These are phyloP conservation scores for Oxycera nigricornis DNA, from an alignment of 2,888 invertebrate species.

Conservation along the genomic window DNA sequence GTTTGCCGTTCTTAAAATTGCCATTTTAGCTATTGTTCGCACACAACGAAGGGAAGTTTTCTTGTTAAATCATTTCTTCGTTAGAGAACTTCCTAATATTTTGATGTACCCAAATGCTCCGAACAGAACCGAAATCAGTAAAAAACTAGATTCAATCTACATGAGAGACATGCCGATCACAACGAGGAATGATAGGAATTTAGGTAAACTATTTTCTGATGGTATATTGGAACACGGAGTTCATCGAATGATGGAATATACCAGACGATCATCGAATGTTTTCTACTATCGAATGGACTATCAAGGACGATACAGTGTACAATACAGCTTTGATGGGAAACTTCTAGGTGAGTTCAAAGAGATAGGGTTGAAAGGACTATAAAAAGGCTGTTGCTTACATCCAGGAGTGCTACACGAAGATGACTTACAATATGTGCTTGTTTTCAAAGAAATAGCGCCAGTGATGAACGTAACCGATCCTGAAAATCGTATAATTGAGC, in stretches of 20 bases:
- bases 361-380: too few species aligned
- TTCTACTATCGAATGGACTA: constrained; percentile 69
- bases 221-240: constrained; percentile 66
- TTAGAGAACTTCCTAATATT: constrained; percentile 47
- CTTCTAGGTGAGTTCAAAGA: constrained; percentile 32
- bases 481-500: constrained; percentile 56
- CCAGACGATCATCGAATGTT: constrained; percentile 65
- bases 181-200: constrained; percentile 47
- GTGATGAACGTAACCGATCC: not conserved
- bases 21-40: too few species aligned
- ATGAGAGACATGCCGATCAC: not conserved
- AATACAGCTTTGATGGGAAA: constrained; percentile 61
- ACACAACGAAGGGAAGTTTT: too few species aligned
- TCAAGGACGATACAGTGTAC: constrained; percentile 65
- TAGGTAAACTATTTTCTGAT: constrained; percentile 66
- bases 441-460: constrained; percentile 50
- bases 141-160: not conserved
- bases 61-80: too few species aligned
- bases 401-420: not conserved
- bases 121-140: not conserved
- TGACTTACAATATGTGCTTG: constrained; percentile 55
- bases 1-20: too few species aligned
- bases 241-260: constrained; percentile 66
- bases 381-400: too few species aligned
- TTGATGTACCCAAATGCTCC: constrained; percentile 54